These are phyloP conservation scores for Reticulitermes speratus DNA, from an alignment of 1,140 invertebrate species.

Conservation along the genomic window DNA sequence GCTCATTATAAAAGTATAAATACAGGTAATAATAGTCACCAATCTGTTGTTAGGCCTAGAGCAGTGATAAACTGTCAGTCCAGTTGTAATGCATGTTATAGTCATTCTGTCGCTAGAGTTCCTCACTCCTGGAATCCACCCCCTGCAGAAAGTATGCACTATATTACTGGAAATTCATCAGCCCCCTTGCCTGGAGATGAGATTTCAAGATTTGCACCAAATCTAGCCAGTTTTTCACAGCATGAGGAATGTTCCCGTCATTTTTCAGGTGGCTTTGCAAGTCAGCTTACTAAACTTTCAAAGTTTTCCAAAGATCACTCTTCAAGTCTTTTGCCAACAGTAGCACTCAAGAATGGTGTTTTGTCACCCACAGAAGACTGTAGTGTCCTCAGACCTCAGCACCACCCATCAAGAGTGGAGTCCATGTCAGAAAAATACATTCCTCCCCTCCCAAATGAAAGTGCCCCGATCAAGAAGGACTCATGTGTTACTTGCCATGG, in stretches of 20 bases:
- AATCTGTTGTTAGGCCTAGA: slow-evolving; percentile 25
- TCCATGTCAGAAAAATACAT: neutral
- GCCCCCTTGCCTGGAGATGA: neutral
- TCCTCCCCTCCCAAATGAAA: neutral
- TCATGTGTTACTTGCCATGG: neutral
- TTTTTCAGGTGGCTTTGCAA: neutral
- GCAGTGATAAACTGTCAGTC: slow-evolving; percentile 30
- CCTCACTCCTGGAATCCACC: slow-evolving; percentile 22
- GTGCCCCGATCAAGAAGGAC: neutral
- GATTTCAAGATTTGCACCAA: neutral
- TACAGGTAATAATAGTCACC: neutral
- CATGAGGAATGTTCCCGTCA: neutral
- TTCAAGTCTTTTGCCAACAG: neutral
- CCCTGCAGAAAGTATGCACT: neutral
- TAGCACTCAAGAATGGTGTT: neutral
- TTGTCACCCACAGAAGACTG: neutral
- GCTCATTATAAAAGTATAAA: neutral
- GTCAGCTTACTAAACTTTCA: neutral
- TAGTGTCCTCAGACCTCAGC: neutral
- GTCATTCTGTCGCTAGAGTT: neutral
- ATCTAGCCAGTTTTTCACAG: neutral
- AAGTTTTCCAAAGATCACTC: neutral
- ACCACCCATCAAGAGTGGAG: neutral
- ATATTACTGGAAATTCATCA: neutral
- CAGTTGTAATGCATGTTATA: slow-evolving; percentile 21